Percentiles rank a stretch among this genome's conserved stretches.
Conservation (phyloP, 2,797 vertebrate genomes). For the Ctenochaetus hawaiiensis region DNA sequence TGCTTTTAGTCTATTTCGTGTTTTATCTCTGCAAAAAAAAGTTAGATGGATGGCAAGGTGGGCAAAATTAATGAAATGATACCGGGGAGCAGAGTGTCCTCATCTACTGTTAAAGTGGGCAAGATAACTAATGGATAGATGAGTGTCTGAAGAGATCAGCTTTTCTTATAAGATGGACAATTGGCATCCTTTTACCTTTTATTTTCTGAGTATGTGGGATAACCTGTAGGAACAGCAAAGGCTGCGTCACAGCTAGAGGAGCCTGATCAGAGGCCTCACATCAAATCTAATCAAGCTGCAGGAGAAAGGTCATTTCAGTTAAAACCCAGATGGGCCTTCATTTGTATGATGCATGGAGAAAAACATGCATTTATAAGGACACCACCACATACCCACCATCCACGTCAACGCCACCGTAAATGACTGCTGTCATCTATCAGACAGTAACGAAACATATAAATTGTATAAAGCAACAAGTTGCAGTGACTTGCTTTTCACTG, state of each 20-base stretch:
- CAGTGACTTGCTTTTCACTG: conserved; percentile 31
- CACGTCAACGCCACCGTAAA: conserved; percentile 12
- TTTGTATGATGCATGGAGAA: background rate
- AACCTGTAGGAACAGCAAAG: conserved; percentile 12
- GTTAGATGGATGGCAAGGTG: conserved; percentile 5
- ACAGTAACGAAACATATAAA: background rate
- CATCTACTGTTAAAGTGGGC: background rate
- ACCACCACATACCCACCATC: background rate
- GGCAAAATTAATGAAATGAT: conserved; percentile 25
- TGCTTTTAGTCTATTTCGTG: conserved; percentile 24
- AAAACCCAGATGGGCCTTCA: background rate
- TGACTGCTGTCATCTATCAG: background rate
- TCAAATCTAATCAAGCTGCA: conserved; percentile 26
- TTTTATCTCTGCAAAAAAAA: conserved; percentile 37
- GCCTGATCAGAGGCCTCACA: background rate
- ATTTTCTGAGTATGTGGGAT: background rate
- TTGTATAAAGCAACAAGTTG: conserved; percentile 14
- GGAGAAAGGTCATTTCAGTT: conserved; percentile 6
- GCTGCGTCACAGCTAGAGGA: background rate
- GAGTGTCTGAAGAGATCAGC: conserved; percentile 4
- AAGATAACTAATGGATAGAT: conserved; percentile 6
- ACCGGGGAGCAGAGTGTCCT: conserved; percentile 18
- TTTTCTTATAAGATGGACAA: conserved; percentile 15
- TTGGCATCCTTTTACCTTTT: conserved; percentile 4
- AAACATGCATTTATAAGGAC: conserved; percentile 6